Conservation (phyloP, 2,797 vertebrate species). For the Anguilla marmorata region DNA sequence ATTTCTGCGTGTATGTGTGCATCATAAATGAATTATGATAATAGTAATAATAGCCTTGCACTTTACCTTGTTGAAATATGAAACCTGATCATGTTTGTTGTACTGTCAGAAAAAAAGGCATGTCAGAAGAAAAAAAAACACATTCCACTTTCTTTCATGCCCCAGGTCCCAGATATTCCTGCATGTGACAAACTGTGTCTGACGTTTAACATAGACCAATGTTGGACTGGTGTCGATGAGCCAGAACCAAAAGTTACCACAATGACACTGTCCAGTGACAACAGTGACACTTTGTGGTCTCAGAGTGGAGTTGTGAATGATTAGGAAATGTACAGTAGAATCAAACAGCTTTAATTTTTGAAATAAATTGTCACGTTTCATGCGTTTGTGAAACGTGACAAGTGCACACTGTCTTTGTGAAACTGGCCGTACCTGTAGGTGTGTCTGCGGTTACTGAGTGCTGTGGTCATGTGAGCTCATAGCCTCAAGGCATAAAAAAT, state of each 20-base stretch:
- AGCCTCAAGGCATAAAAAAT: background rate
- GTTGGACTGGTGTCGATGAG: background rate
- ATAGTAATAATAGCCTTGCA: slow-evolving; percentile 64
- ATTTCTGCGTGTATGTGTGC: slow-evolving; percentile 39
- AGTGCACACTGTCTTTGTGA: background rate
- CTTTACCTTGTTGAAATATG: slow-evolving; percentile 63
- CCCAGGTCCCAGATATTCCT: slow-evolving; percentile 15
- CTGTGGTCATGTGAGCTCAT: background rate
- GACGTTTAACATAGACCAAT: background rate
- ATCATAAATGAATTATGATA: slow-evolving; percentile 39
- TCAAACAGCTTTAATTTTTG: background rate
- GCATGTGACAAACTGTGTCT: slow-evolving; percentile 15
- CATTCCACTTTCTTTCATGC: slow-evolving; percentile 36
- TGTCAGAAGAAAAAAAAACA: slow-evolving; percentile 38
- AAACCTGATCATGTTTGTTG: slow-evolving; percentile 60
- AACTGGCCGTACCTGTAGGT: background rate
- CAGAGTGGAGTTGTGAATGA: background rate
- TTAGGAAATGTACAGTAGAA: background rate
- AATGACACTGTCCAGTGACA: background rate
- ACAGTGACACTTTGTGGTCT: background rate
- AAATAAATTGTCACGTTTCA: background rate
- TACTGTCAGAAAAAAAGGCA: slow-evolving; percentile 47
- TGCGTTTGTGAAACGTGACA: background rate
- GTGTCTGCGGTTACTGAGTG: background rate
- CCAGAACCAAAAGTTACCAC: background rate